Evolutionary conservation across 1,140 invertebrate species (phyloP), one percentile per base, ranked within the genome.

Genomic region (Drosophila saltans): DNA sequence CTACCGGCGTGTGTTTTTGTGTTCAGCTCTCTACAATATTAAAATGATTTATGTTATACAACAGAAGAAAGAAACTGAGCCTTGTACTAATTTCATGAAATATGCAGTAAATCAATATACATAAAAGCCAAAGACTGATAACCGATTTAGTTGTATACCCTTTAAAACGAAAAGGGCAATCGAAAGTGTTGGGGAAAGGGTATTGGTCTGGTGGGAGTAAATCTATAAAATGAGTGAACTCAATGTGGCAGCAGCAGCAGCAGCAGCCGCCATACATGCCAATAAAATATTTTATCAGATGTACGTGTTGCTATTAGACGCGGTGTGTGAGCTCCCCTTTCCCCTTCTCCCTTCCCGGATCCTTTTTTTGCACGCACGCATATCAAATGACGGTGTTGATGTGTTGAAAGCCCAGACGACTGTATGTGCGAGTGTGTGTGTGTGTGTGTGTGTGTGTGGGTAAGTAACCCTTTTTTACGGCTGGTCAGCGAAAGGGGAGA

Each of bases 261-360:
- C 39, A 26, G 43, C 36, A 16, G 16, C 48, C 5, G 43, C 41
- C 72, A 80, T 75, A 82, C 83, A 86, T 86, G 80, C 84, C 85
- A 89, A 89, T 89, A 89, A 89, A 89, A 89, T 89, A 89, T 89
- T 89, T 89, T 89, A 89, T 89, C 85, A 89, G 79, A 71, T 75
- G 84, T 81, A 89, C 84, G 84, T 89, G 84, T 80, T 81, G 85
- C 84, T 89, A 89, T 89, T 89, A 89, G 85, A 69, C 66, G 66
- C 76, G 62, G 66, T 65, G 59, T 57, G 4, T 30, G 4, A 30
- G 28, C 28, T 30, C 16, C 16, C 16, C 16, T 30, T 30, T 4
- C 28, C 28, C 28, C 28, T 4, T 2, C 28, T 30, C 33, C 56
- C 21, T 8, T 24, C 45, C 26, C 3, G 7, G 21, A 16, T 16